Conservation (phyloP, 2,113 vertebrate species). For the Periophthalmus modestus region DNA sequence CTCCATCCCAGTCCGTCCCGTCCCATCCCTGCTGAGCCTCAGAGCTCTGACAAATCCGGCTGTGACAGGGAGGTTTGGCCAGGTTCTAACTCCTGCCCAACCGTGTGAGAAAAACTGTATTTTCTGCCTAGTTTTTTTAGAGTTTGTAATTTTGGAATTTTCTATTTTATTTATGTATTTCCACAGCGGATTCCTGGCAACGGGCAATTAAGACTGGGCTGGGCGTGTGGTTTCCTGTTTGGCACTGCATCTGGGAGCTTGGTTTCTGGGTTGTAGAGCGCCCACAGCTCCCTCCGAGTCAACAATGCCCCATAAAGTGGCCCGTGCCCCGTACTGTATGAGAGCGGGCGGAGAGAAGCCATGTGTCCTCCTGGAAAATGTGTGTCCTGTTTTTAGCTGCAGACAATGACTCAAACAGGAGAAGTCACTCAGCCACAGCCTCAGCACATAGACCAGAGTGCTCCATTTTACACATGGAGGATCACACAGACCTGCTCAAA, state of each 20-base stretch:
- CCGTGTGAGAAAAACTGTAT: too few relatives aligned
- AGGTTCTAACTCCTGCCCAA: too few relatives aligned
- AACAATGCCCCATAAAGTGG: constrained; percentile 52
- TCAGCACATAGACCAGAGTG: background rate
- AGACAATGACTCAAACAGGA: constrained; percentile 57
- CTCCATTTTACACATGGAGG: constrained; percentile 13
- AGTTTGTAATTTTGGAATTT: constrained; percentile 19
- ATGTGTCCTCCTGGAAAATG: constrained; percentile 70
- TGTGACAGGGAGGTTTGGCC: too few relatives aligned
- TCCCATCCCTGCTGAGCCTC: too few relatives aligned
- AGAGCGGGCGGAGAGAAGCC: constrained; percentile 33
- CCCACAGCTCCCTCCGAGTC: constrained; percentile 63
- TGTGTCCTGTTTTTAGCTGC: constrained; percentile 45
- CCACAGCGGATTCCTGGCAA: constrained; percentile 37
- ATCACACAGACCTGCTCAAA: constrained; percentile 8
- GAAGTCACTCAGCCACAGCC: constrained; percentile 39
- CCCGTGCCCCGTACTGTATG: constrained; percentile 35
- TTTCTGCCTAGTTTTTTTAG: background rate
- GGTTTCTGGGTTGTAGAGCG: constrained; percentile 38
- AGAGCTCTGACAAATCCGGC: too few relatives aligned
- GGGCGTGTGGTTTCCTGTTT: constrained; percentile 57
- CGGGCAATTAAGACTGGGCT: constrained; percentile 21
- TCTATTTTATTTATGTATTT: constrained; percentile 34
- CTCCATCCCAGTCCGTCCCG: too few relatives aligned
- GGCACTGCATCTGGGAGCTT: constrained; percentile 32